Evolutionary conservation across 64 coral and sea anemone genomes (phyloP), one percentile per base, ranked within the genome.

Genomic region (Trachythela sp.): DNA sequence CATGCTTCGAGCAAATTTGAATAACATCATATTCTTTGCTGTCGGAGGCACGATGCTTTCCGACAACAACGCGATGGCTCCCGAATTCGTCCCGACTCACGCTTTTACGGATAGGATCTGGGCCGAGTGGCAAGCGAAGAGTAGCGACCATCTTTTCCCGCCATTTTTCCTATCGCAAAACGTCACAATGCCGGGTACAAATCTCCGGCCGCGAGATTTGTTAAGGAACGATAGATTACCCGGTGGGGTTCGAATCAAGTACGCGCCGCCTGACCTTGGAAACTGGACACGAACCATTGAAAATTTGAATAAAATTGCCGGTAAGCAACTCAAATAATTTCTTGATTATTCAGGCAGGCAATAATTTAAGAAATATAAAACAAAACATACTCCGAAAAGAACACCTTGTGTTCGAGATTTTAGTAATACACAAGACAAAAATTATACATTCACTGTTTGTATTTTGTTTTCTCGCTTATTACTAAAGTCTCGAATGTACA

Each of bases 61-160:
- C 0, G 0, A 0, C 7, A 83, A 89, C 30, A 22, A 77, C 0
- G 77, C 92, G 41, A 20, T 52, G 22, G 83, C 91, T 38, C 92
- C 92, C 9, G 92, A 89, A 50, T 93, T 93, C 26, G 84, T 93
- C 75, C 87, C 88, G 32, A 56, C 49, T 35, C 87, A 89, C n/a
- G 87, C 37, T 7, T 39, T 86, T 3, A 29, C 88, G 9, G 87
- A 93, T 48, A 89, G 77, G 56, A 1, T 64, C 26, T 64, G 56
- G 56, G 8, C 20, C 56, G 56, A 64, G 56, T 64, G 56, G 56
- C 56, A 64, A 26, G 56, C 56, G 56, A 64, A 64, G 22, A 18
- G 56, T 6, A 6, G 22, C 56, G 56, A 64, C 7, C 5, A 64
- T 64, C 56, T 64, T n/a, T n/a, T 4, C 13, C 4, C 20, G 20